These are phyloP conservation scores for Calephelis virginiensis DNA, from an alignment of 1,140 invertebrate genomes.

Conservation along the genomic window DNA sequence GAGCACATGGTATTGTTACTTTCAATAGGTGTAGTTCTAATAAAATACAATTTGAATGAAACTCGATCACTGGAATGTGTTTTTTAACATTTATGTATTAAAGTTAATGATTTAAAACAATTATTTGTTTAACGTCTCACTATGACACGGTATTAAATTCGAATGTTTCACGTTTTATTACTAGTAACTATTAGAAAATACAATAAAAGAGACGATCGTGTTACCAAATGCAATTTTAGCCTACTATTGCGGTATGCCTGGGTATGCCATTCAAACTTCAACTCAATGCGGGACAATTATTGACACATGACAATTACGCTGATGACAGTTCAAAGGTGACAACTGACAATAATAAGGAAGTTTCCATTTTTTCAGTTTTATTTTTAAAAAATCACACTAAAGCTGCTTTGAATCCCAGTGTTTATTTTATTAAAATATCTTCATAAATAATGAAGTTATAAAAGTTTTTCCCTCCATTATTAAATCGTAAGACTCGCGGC, in stretches of 20 bases:
- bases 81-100: no score
- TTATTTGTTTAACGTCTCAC: neutral
- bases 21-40: neutral
- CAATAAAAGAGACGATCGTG: neutral
- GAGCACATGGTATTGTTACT: neutral
- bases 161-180: neutral
- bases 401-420: no score
- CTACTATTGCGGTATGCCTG: neutral
- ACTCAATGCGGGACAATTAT: neutral
- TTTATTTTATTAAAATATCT: no score
- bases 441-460: no score
- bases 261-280: no score
- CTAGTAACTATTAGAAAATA: neutral
- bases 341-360: no score
- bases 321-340: no score
- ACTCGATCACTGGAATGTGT: neutral
- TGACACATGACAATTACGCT: neutral
- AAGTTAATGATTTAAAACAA: no score
- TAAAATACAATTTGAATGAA: neutral
- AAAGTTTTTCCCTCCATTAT: no score
- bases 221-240: constrained; percentile 2
- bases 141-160: neutral
- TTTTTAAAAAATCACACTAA: no score
- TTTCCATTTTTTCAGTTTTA: no score
- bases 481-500: no score